Base-by-base conservation (phyloP, 2,113 vertebrate genomes). In the Myocastor coypus region DNA sequence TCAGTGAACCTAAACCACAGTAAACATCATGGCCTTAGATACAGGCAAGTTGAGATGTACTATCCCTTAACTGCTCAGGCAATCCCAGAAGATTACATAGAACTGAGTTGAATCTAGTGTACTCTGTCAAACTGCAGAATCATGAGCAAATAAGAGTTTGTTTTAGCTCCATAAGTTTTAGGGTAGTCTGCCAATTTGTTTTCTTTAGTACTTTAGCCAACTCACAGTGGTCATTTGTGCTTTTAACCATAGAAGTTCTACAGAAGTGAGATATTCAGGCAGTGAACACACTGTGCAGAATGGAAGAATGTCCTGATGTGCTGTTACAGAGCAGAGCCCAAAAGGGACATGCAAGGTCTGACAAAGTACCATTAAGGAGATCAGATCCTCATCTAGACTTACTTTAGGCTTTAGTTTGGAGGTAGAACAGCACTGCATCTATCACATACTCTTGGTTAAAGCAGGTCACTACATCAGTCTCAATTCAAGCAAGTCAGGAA, bases 81-180 rank as follows among this genome's bases (percentile, higher is more conserved):
- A 20, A 42, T 34, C 46, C 32, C 55, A 86, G 34, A 7, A 85
- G 90, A 77, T 30, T n/a, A 26, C 13, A 19, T 0, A 82, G 61
- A 85, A 22, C 37, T 28, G 3, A 92, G 46, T 28, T 83, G 59
- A 71, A 30, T 34, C 17, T 26, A 13, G 26, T 32, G 20, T 26
- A 69, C 8, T 46, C 68, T 63, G 66, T 28, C 71, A 69, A 87
- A 34, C 12, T 83, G 30, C 78, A 86, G 55, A 83, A 94, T 34
- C 69, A 66, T 24, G 32, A 86, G 87, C 30, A 78, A 91, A 81
- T 57, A 92, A 94, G 95, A 94, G 42, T 0, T 42, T 75, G 19
- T 37, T 97, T 93, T 80, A 92, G 87, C 17, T 59, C 82, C 17
- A 22, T 50, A 91, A 34, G 20, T 83, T 87, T 83, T 37, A 30